A percentile compares a stretch with the other conserved stretches of the same genome.
These are phyloP conservation scores for Cettia cetti DNA, from an alignment of 2,113 vertebrate species.

Conservation along the genomic window DNA sequence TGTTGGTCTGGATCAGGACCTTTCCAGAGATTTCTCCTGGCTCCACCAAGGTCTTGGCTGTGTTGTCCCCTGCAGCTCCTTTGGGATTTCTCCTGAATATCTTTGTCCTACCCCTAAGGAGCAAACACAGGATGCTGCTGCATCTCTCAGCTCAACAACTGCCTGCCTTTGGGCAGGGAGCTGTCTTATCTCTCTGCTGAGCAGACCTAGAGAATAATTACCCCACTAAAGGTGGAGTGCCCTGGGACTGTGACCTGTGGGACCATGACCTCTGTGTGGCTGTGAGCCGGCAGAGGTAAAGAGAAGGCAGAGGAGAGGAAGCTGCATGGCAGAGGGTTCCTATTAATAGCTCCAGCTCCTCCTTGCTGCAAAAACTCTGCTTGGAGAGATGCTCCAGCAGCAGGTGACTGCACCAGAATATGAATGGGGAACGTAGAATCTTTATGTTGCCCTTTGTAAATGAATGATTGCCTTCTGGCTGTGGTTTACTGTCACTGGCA, in stretches of 20 bases:
- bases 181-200: not conserved
- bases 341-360: not conserved
- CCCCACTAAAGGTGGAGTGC: not conserved
- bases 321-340: not conserved
- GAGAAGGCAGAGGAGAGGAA: not conserved
- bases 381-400: not conserved
- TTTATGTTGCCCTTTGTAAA: slow-evolving; percentile 2
- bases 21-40: not conserved
- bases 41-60: not conserved
- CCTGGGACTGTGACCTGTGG: not conserved
- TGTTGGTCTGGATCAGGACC: not conserved
- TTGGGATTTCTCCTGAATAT: not conserved
- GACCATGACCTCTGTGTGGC: not conserved
- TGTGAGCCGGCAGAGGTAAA: not conserved
- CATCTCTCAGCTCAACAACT: not conserved
- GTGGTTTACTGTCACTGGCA: not conserved
- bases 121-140: not conserved
- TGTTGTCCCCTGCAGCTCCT: not conserved
- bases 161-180: not conserved
- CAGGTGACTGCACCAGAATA: not conserved
- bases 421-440: not conserved
- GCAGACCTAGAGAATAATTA: not conserved
- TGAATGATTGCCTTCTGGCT: slow-evolving; percentile 27
- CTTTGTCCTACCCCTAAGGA: not conserved
- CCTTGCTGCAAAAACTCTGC: not conserved